Percentiles rank a stretch among this genome's conserved stretches.
Evolutionary conservation across 2,888 invertebrate species (phyloP).

Genomic region (Dicyrtomina minuta): DNA sequence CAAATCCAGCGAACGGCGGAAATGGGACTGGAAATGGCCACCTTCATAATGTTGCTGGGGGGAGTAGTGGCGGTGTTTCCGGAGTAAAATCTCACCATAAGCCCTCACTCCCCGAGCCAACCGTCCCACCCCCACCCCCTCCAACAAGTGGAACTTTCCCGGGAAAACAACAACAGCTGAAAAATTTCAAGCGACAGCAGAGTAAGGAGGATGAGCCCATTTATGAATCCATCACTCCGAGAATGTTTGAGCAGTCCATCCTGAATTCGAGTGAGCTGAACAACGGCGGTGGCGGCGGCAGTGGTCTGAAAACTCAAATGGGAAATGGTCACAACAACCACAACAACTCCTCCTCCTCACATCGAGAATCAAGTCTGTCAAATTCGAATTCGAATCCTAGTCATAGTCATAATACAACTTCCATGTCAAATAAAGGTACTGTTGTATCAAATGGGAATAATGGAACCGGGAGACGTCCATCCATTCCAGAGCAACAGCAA

Average conservation of each 20-base stretch:
- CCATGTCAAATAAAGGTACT: not conserved
- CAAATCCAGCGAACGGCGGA: not conserved
- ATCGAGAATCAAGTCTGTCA: no score
- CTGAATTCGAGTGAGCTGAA: no score
- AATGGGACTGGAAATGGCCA: not conserved
- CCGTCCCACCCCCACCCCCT: conserved; percentile 71
- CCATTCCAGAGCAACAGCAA: conserved; percentile 51
- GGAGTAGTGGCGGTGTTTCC: not conserved
- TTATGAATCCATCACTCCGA: conserved; percentile 79
- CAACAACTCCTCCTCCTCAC: no score
- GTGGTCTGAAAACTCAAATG: not conserved
- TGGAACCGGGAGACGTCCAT: conserved; percentile 13
- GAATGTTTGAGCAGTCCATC: conserved; percentile 55
- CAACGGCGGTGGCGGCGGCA: no score
- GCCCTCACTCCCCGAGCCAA: conserved; percentile 74
- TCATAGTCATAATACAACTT: no score
- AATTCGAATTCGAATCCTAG: no score
- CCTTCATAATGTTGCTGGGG: not conserved
- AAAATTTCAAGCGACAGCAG: conserved; percentile 35
- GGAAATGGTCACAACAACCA: not conserved
- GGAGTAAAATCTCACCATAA: conserved; percentile 47
- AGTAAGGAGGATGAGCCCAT: conserved; percentile 68
- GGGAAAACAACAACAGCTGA: not conserved
- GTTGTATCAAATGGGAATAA: not conserved
- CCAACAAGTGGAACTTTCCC: conserved; percentile 55